Percentiles rank a stretch among this genome's conserved stretches.
These are phyloP conservation scores for Morbakka virulenta DNA, from an alignment of 30 jellyfish, hydroid and myxozoan genomes.

Conservation along the genomic window DNA sequence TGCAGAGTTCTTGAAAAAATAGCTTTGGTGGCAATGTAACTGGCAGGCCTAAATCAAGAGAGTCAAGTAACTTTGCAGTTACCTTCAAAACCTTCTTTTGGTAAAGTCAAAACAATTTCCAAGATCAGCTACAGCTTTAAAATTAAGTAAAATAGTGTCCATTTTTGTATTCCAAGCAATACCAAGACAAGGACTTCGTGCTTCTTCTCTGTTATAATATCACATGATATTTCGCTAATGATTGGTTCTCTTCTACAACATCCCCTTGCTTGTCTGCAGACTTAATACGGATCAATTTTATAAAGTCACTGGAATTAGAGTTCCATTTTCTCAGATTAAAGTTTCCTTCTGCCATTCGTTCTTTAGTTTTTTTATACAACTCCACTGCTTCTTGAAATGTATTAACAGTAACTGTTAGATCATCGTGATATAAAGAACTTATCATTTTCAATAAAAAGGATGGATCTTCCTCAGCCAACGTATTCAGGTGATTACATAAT, in stretches of 20 bases:
- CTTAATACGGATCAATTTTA: constrained; percentile 11
- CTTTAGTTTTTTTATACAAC: constrained; percentile 23
- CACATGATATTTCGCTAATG: no score
- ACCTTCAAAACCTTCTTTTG: constrained; percentile 13
- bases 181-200: constrained; percentile 4
- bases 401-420: no score
- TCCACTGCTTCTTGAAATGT: constrained; percentile 38
- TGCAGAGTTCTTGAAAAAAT: constrained; percentile 5
- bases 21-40: background rate
- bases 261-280: no score
- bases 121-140: constrained; percentile 1
- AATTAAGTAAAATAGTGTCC: background rate
- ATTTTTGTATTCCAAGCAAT: constrained; percentile 1
- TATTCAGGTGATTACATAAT: no score
- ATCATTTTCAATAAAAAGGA: no score
- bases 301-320: constrained; percentile 9
- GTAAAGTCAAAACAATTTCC: constrained; percentile 2
- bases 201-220: background rate
- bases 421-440: no score
- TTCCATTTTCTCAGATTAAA: constrained; percentile 32
- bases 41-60: background rate
- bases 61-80: constrained; percentile 13
- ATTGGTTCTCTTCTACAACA: no score
- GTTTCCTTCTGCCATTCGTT: constrained; percentile 19
- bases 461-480: no score